Conservation (phyloP, 2,113 vertebrate species). For the Corynorhinus townsendii region DNA sequence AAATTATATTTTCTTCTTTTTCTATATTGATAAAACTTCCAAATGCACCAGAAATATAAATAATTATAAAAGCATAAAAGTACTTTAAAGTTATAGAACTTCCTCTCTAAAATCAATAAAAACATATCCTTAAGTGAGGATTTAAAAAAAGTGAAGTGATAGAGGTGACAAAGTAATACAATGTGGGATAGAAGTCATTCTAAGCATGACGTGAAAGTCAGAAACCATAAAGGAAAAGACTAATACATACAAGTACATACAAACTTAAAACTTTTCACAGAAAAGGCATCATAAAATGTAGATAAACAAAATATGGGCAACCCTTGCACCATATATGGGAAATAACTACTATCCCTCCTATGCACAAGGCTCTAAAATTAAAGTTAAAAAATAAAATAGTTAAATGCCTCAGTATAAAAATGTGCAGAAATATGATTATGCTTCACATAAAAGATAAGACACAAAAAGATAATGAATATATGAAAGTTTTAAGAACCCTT, state of each 20-base stretch:
- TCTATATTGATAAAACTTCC: not conserved
- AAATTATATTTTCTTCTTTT: not conserved
- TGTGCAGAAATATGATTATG: not conserved
- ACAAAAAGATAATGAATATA: not conserved
- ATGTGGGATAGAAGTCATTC: not conserved
- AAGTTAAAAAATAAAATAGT: not conserved
- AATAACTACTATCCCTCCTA: not conserved
- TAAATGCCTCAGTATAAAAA: not conserved
- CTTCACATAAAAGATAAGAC: not conserved
- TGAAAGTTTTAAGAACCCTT: not conserved
- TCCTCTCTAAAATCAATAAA: no score
- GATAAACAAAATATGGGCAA: not conserved
- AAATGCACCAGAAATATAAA: not conserved
- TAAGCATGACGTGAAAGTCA: not conserved
- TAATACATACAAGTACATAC: not conserved
- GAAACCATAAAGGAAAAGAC: not conserved
- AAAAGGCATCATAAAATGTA: not conserved
- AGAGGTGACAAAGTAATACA: not conserved
- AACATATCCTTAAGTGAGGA: no score
- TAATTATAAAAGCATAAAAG: not conserved
- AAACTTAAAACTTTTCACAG: not conserved
- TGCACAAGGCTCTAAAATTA: not conserved
- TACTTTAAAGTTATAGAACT: not conserved
- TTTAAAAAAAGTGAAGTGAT: not conserved
- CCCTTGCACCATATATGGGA: not conserved